phyloP scores from a whole-genome alignment of 1,140 invertebrate species.

The Drosophila neocordata region DNA sequence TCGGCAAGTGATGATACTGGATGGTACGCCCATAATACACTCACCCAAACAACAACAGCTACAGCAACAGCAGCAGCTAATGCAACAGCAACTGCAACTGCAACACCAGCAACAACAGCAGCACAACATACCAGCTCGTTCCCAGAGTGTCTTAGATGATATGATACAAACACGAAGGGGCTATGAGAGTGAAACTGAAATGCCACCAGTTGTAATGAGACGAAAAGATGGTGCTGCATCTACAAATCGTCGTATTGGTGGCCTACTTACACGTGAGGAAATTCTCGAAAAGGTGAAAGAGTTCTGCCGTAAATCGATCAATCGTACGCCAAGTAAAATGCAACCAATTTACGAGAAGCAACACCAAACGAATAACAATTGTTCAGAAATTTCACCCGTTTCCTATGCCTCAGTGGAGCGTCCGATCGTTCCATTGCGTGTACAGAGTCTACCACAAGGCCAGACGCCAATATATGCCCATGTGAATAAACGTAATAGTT shows the following conservation, averaged over 20 bases:
- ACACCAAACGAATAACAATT: not conserved
- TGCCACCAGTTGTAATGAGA: conserved; percentile 60
- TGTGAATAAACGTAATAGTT: conserved; percentile 71
- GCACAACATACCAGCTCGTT: conserved; percentile 42
- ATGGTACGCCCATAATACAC: conserved; percentile 32
- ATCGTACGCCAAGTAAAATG: conserved; percentile 53
- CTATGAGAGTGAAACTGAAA: conserved; percentile 65
- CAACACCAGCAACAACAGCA: conserved; percentile 8
- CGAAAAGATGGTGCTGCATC: conserved; percentile 28
- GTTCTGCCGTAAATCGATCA: conserved; percentile 79
- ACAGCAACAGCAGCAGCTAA: conserved; percentile 11
- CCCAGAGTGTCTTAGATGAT: conserved; percentile 75
- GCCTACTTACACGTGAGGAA: conserved; percentile 73
- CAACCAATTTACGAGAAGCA: conserved; percentile 57
- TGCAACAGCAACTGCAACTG: conserved; percentile 12
- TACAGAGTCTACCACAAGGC: conserved; percentile 69
- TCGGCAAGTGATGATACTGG: conserved; percentile 53
- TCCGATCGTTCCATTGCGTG: conserved; percentile 69
- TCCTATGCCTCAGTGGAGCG: conserved; percentile 77
- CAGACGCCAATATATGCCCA: conserved; percentile 73
- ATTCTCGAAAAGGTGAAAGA: conserved; percentile 81
- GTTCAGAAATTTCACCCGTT: conserved; percentile 71
- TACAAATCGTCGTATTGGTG: conserved; percentile 62
- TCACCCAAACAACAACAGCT: not conserved
- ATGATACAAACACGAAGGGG: conserved; percentile 40